A percentile compares a stretch with the other conserved stretches of the same genome.
Conservation (phyloP, 2,888 invertebrate species). For the Agrypnus murinus region DNA sequence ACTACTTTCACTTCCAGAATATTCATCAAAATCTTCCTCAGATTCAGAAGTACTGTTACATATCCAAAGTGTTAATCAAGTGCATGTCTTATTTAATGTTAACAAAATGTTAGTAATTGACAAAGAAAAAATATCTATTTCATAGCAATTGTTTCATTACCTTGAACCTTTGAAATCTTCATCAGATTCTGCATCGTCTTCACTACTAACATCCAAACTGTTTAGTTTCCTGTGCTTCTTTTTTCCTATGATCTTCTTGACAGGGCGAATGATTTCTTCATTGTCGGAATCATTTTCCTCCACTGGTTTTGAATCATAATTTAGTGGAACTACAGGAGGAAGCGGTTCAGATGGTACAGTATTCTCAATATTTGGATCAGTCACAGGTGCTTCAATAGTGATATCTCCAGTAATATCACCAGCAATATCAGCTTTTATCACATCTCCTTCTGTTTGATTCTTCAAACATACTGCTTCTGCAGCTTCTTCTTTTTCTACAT, state of each 20-base stretch:
- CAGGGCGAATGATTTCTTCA: slow-evolving; percentile 65
- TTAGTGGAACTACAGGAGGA: slow-evolving; percentile 54
- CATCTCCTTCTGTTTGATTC: neutral
- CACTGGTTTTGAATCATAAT: slow-evolving; percentile 51
- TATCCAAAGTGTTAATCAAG: too few relatives aligned
- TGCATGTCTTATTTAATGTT: too few relatives aligned
- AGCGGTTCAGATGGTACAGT: slow-evolving; percentile 45
- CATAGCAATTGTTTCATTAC: too few relatives aligned
- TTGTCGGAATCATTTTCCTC: slow-evolving; percentile 66
- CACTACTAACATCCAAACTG: slow-evolving; percentile 85
- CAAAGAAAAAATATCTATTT: too few relatives aligned
- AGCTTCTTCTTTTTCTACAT: slow-evolving; percentile 80
- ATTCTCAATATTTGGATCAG: slow-evolving; percentile 26
- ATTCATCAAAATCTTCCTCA: slow-evolving; percentile 75
- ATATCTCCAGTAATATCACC: slow-evolving; percentile 38
- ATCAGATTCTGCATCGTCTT: slow-evolving; percentile 88
- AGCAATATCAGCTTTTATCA: slow-evolving; percentile 46
- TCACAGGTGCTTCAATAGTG: neutral
- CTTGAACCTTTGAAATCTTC: slow-evolving; percentile 94
- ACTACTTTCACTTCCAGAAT: slow-evolving; percentile 74
- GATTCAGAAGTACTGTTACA: slow-evolving; percentile 65
- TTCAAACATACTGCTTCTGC: slow-evolving; percentile 53
- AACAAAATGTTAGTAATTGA: too few relatives aligned
- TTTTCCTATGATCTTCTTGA: slow-evolving; percentile 64
- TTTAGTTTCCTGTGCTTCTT: slow-evolving; percentile 86